Conservation (phyloP, 2,888 invertebrate species). For the Eristalis intricaria region DNA sequence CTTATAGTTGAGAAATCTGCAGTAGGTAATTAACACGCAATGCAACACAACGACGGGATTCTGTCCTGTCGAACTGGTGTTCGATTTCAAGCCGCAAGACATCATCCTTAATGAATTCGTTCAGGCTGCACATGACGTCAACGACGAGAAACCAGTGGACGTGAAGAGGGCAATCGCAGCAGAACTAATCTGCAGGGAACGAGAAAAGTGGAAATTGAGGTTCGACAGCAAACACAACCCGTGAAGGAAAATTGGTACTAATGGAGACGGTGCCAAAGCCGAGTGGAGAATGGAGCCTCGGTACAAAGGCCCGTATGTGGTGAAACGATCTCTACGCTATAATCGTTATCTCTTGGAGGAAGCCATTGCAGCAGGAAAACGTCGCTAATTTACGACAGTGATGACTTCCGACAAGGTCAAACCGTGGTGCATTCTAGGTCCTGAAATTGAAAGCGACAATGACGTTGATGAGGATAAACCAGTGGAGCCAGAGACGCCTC, state of each 20-base stretch:
- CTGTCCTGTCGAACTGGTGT: too few relatives aligned
- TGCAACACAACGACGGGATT: neutral
- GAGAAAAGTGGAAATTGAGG: neutral
- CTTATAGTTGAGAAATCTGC: too few relatives aligned
- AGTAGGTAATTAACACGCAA: neutral
- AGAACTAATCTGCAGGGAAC: too few relatives aligned
- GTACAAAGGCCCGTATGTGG: neutral
- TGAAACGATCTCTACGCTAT: neutral
- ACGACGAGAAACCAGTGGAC: too few relatives aligned
- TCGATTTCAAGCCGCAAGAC: too few relatives aligned
- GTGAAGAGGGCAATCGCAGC: too few relatives aligned
- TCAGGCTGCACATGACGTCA: too few relatives aligned
- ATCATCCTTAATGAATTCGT: too few relatives aligned
- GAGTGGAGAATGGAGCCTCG: neutral
- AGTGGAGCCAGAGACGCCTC: neutral
- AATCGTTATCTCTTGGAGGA: neutral
- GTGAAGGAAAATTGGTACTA: neutral
- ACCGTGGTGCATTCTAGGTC: neutral
- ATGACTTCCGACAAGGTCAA: constrained; percentile 5
- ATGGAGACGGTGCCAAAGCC: constrained; percentile 6
- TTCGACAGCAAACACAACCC: neutral
- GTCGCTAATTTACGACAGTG: neutral
- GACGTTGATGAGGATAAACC: neutral
- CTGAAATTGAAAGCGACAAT: constrained; percentile 1
- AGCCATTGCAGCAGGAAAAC: neutral